A percentile compares a stretch with the other conserved stretches of the same genome.
These are phyloP conservation scores for Ailurus styani DNA, from an alignment of 2,113 vertebrate species.

Conservation along the genomic window DNA sequence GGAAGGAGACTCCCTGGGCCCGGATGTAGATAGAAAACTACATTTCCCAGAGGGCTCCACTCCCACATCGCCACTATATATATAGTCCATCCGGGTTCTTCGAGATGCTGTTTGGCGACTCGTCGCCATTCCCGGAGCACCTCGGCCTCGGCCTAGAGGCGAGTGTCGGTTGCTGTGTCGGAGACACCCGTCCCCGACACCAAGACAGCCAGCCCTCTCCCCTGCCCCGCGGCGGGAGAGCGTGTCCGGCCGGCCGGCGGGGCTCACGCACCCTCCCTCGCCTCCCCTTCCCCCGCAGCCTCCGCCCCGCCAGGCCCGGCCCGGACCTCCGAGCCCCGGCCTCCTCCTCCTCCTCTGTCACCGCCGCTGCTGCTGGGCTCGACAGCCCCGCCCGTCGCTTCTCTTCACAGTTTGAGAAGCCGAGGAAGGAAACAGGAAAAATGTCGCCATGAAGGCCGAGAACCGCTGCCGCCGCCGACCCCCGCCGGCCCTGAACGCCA, in stretches of 20 bases:
- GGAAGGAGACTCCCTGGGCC: rapidly evolving
- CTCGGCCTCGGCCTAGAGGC: constrained; percentile 68
- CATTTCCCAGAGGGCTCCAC: constrained; percentile 48
- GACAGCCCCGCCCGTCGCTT: constrained; percentile 65
- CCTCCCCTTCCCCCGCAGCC: constrained; percentile 35
- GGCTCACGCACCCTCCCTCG: constrained; percentile 56
- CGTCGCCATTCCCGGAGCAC: constrained; percentile 74
- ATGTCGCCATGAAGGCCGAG: constrained; percentile 97
- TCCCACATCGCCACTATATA: not conserved
- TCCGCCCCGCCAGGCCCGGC: constrained; percentile 65
- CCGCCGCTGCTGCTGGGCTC: constrained; percentile 43
- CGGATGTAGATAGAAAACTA: constrained; percentile 37
- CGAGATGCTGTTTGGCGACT: constrained; percentile 76
- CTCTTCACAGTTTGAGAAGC: constrained; percentile 72
- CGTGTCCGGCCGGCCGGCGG: constrained; percentile 73
- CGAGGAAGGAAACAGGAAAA: constrained; percentile 80
- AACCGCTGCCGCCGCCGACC: constrained; percentile 84
- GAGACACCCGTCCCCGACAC: constrained; percentile 64
- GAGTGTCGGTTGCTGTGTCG: constrained; percentile 63
- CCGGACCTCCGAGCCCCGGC: constrained; percentile 52
- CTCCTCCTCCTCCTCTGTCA: not conserved
- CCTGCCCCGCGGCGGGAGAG: constrained; percentile 68
- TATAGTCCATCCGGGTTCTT: constrained; percentile 72
- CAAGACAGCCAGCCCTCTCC: constrained; percentile 65
- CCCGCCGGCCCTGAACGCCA: constrained; percentile 90